Conservation (phyloP, 2,797 vertebrate species). For the Kryptolebias ocellatus region DNA sequence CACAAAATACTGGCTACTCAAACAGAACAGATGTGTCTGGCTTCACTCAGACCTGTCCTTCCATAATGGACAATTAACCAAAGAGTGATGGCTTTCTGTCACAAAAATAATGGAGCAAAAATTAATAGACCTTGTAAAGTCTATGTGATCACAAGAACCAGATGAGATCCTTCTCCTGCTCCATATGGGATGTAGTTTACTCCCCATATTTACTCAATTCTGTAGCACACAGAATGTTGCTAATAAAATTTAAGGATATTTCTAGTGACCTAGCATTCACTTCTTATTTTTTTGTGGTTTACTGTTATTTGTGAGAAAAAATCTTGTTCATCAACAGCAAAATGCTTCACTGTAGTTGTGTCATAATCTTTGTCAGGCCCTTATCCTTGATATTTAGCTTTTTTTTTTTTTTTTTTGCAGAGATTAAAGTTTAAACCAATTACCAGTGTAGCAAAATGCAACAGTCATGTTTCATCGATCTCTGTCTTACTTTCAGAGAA, state of each 20-base stretch:
- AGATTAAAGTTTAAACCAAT: too few species aligned
- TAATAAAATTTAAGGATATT: neutral
- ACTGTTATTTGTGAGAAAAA: too few species aligned
- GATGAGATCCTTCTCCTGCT: conserved; percentile 62
- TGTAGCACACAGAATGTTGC: neutral
- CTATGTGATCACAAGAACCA: conserved; percentile 50
- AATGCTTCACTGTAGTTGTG: too few species aligned
- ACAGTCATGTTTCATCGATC: too few species aligned
- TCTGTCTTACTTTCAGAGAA: too few species aligned
- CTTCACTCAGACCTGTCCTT: conserved; percentile 38
- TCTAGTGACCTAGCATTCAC: neutral
- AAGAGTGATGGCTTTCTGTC: conserved; percentile 67
- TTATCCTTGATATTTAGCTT: too few species aligned
- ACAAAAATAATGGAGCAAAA: conserved; percentile 59
- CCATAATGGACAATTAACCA: conserved; percentile 65
- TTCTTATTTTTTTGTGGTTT: neutral
- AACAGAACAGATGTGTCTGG: conserved; percentile 66
- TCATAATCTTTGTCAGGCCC: too few species aligned
- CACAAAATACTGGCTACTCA: conserved; percentile 50
- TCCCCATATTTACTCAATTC: neutral
- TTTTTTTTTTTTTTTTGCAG: too few species aligned
- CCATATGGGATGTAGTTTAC: conserved; percentile 5
- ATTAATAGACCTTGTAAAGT: conserved; percentile 58
- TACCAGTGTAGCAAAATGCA: too few species aligned
- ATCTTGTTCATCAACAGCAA: too few species aligned